These are phyloP conservation scores for Pteromalus puparum DNA, from an alignment of 1,140 invertebrate genomes.

Conservation along the genomic window DNA sequence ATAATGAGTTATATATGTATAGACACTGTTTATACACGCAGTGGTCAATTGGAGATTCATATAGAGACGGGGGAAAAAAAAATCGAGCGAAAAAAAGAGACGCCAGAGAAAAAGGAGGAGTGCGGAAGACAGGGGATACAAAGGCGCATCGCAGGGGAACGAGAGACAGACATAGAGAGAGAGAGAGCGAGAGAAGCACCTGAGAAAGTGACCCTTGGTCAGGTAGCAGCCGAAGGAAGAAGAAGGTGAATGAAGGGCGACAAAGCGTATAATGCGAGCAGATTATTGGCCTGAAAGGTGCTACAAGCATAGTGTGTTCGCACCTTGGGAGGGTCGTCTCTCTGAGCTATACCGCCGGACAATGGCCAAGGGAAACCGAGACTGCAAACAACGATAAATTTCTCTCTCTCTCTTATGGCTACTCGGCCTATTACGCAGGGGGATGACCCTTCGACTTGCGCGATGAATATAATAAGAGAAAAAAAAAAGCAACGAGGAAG, in stretches of 20 bases:
- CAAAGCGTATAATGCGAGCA: slow-evolving; percentile 71
- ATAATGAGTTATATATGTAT: no score
- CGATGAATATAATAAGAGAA: slow-evolving; percentile 44
- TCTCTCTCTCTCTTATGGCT: slow-evolving; percentile 49
- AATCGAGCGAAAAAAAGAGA: slow-evolving; percentile 21
- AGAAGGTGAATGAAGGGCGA: slow-evolving; percentile 69
- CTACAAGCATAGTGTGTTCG: slow-evolving; percentile 70
- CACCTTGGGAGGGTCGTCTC: slow-evolving; percentile 70
- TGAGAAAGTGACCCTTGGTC: slow-evolving; percentile 71
- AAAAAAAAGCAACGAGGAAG: background rate
- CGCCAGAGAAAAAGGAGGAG: slow-evolving; percentile 7
- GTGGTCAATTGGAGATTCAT: slow-evolving; percentile 52
- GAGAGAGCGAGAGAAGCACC: slow-evolving; percentile 43
- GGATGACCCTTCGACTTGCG: slow-evolving; percentile 5
- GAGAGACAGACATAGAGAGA: background rate
- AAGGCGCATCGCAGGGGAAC: slow-evolving; percentile 16
- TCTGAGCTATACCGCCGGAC: slow-evolving; percentile 68
- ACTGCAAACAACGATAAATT: slow-evolving; percentile 75
- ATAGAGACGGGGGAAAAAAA: background rate
- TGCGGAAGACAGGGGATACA: background rate
- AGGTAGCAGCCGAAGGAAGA: slow-evolving; percentile 65
- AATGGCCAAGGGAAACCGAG: slow-evolving; percentile 73
- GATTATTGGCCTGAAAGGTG: slow-evolving; percentile 66
- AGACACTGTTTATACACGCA: no score
- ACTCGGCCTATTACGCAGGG: background rate